phyloP scores from a whole-genome alignment of 2,113 vertebrate species.

The Malaclemys terrapin region DNA sequence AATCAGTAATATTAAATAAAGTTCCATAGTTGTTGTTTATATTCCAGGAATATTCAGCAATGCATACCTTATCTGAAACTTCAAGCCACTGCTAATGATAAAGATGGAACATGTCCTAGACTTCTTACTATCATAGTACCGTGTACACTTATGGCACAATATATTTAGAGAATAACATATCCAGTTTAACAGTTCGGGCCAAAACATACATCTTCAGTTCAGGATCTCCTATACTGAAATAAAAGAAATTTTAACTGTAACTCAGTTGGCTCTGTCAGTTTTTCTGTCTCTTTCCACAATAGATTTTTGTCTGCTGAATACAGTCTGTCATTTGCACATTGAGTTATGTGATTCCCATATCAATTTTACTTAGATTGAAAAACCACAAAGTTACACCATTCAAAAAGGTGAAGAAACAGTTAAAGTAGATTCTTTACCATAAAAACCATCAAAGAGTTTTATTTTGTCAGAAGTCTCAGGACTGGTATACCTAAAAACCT shows the following conservation, averaged over 20 bases:
- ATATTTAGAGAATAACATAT: constrained; percentile 60
- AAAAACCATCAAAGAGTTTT: constrained; percentile 12
- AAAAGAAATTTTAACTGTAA: constrained; percentile 76
- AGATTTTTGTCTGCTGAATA: constrained; percentile 52
- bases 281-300: constrained; percentile 72
- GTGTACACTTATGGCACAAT: constrained; percentile 74
- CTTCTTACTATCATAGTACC: constrained; percentile 68
- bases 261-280: constrained; percentile 76
- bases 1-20: constrained; percentile 65
- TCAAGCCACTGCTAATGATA: constrained; percentile 73
- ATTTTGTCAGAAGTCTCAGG: background rate
- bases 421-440: constrained; percentile 14
- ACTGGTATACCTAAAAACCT: background rate
- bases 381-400: background rate
- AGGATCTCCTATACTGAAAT: constrained; percentile 75
- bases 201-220: constrained; percentile 67
- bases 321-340: constrained; percentile 48
- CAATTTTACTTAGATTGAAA: background rate
- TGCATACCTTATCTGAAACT: constrained; percentile 67
- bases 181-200: constrained; percentile 66
- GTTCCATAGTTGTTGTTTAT: constrained; percentile 64
- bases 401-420: background rate
- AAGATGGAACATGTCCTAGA: constrained; percentile 72
- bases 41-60: constrained; percentile 70
- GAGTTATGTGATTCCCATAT: background rate